Conservation (phyloP, 2,113 vertebrate genomes). For the Siphamia tubifer region DNA sequence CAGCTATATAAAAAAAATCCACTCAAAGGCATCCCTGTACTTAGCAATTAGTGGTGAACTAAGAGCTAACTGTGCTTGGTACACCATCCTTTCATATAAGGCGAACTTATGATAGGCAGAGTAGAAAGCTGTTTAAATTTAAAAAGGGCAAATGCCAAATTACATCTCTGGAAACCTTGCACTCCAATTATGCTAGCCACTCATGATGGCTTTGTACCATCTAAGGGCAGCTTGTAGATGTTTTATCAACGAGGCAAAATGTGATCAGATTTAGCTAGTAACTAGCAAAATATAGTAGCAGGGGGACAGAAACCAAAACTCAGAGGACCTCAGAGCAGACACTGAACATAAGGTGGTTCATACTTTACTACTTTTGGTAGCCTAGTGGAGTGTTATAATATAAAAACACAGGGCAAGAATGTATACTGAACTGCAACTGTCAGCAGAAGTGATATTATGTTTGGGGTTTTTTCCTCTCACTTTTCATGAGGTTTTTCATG, state of each 20-base stretch:
- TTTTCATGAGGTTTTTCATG: too few relatives aligned
- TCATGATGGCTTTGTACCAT: not conserved
- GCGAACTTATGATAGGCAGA: slow-evolving; percentile 23
- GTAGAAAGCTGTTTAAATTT: slow-evolving; percentile 20
- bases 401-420: too few relatives aligned
- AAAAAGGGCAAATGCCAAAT: slow-evolving; percentile 12
- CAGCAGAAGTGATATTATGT: too few relatives aligned
- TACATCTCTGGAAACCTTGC: not conserved
- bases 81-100: slow-evolving; percentile 30
- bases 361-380: too few relatives aligned
- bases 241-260: not conserved
- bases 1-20: slow-evolving; percentile 20
- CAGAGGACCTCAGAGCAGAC: too few relatives aligned
- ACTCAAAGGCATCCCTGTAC: not conserved
- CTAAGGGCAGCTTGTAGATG: not conserved
- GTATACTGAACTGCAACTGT: too few relatives aligned
- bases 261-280: not conserved
- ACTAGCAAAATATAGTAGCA: not conserved
- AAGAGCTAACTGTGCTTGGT: slow-evolving; percentile 3
- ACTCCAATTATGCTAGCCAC: slow-evolving; percentile 31
- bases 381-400: too few relatives aligned
- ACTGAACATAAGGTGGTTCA: too few relatives aligned
- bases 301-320: too few relatives aligned
- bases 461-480: too few relatives aligned
- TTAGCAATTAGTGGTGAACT: slow-evolving; percentile 69